A percentile compares a stretch with the other conserved stretches of the same genome.
Evolutionary conservation across 2,888 invertebrate genomes (phyloP).

Genomic region (Lepidocyrtinus sp.): DNA sequence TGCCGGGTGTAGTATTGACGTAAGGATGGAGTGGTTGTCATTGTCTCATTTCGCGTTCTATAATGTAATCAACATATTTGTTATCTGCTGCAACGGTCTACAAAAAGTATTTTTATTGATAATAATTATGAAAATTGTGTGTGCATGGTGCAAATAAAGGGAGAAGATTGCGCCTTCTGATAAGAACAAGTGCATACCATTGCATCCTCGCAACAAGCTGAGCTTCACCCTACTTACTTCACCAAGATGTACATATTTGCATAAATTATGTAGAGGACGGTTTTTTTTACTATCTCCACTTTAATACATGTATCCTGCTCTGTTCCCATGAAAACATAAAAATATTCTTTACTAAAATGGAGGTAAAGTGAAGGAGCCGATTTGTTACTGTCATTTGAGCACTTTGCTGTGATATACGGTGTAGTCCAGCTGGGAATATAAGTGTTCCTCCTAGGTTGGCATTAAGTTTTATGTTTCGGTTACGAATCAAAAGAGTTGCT

Average conservation of each 20-base stretch:
- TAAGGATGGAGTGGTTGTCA: background rate
- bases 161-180: background rate
- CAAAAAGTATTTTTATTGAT: background rate
- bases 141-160: background rate
- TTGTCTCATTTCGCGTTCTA: background rate
- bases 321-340: background rate
- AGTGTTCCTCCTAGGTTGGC: background rate
- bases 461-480: background rate
- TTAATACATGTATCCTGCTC: background rate
- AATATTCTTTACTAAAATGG: background rate
- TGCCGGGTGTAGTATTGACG: background rate
- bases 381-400: conserved; percentile 30
- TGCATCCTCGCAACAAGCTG: background rate
- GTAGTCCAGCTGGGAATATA: background rate
- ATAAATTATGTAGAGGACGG: too few species aligned
- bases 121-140: background rate
- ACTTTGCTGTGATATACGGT: conserved; percentile 13
- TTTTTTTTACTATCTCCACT: conserved; percentile 7
- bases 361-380: conserved; percentile 26
- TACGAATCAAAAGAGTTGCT: background rate
- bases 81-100: background rate
- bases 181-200: background rate
- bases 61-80: too few species aligned
- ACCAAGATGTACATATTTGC: background rate
- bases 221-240: background rate